Evolutionary conservation across 2,113 vertebrate genomes (phyloP), one percentile per base, ranked within the genome.

Genomic region (Cyprinodon variegatus): DNA sequence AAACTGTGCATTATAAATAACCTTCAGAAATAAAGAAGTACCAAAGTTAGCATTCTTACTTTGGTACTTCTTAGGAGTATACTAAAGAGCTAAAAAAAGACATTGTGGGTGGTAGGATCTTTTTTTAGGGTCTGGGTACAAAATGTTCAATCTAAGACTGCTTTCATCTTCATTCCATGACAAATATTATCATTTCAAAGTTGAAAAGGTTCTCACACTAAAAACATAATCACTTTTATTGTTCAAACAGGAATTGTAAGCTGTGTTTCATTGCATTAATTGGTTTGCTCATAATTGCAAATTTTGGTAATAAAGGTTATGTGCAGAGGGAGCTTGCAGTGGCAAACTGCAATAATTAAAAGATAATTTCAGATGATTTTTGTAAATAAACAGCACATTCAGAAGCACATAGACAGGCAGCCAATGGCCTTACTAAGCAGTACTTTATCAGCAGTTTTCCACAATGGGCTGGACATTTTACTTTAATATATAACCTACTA

Each of bases 81-180:
- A 81, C 22, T n/a, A 40, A 15, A 43, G 22, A 43, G 74, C 69
- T 86, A 81, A 83, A 84, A 68, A 89, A 70, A 74, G 73, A 77
- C 70, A 74, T 36, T 22, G 50, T 63, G 61, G 60, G 53, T 48
- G 7, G 10, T 40, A 20, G 43, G n/a, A 63, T n/a, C 22, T 20
- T 76, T 70, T 72, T 82, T 64, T 43, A 11, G 57, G 75, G 41
- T 61, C 57, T 66, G 62, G 72, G 65, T 72, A 65, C 79, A 46
- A 76, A 29, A 75, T n/a, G 61, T 13, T 71, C 62, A 36, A 36
- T 48, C 38, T 65, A 69, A 65, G 50, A 65, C 40, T 38, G 22
- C 53, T 65, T 77, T 70, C 8, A 75, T 83, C 40, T 77, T 57
- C 50, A n/a, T 57, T 39, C 66, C 66, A 53, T 65, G 45, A 70